Evolutionary conservation across 2,797 vertebrate genomes (phyloP), one percentile per base, ranked within the genome.

Genomic region (Loriculus beryllinus): DNA sequence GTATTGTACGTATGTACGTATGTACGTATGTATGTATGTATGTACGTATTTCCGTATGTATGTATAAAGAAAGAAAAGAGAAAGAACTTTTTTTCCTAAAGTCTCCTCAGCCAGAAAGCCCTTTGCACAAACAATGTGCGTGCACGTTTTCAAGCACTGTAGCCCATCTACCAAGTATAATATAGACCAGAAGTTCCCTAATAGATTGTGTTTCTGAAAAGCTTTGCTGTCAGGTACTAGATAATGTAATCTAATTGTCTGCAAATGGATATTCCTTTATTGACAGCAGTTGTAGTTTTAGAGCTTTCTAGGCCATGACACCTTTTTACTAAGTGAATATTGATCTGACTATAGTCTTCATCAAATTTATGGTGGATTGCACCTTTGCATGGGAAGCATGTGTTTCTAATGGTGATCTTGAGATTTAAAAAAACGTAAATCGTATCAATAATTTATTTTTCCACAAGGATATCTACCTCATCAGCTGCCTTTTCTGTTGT

Each of bases 271-370:
- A 69, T 48, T 94, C 21, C 12, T 72, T 67, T 92, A 56, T 78
- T 86, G 90, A 89, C 39, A 92, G 28, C 18, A 83, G 62, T 69
- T 96, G 71, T 76, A 93, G 96, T 88, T 96, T 87, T 92, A 90
- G 29, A 52, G 82, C 63, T 71, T 96, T 74, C 67, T 96, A 95
- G 89, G 87, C 79, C 26, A 45, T 71, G 83, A 80, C 47, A 86
- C 26, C 45, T 49, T 84, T 92, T 88, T 92, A 75, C 54, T 72
- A 95, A 96, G 88, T 84, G 29, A 96, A 48, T 95, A 95, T 91
- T 86, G 94, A 94, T 93, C 67, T 93, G 68, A 93, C 33, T 72
- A 25, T 16, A 72, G 60, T 39, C 78, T 93, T 82, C 79, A 59
- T 56, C 60, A 93, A 76, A 93, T 93, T 96, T 95, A 89, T 94